phyloP scores from a whole-genome alignment of 64 coral and sea anemone genomes.

The Stichodactyla helianthus region DNA sequence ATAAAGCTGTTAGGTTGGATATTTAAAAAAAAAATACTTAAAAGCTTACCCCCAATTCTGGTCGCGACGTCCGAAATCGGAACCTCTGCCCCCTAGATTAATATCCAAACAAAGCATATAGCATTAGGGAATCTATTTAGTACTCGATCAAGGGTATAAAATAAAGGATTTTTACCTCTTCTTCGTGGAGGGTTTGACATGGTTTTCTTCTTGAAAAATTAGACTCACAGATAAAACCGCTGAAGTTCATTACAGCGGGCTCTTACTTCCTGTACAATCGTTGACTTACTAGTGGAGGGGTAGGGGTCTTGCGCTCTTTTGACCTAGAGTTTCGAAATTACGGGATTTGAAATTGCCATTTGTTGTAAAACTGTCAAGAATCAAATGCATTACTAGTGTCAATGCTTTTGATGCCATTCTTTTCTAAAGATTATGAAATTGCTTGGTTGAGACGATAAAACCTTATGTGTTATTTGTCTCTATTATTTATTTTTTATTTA shows the following conservation, averaged over 20 bases:
- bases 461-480: no score
- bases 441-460: no score
- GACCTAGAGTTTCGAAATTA: no score
- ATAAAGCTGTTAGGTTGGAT: no score
- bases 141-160: background rate
- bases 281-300: background rate
- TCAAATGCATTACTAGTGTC: no score
- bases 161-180: background rate
- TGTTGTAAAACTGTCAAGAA: no score
- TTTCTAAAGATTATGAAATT: no score
- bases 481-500: no score
- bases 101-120: background rate
- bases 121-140: background rate
- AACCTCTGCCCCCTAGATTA: constrained; percentile 12
- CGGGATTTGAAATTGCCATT: no score
- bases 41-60: constrained; percentile 10
- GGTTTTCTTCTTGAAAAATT: background rate
- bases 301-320: background rate
- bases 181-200: constrained; percentile 14
- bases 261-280: background rate
- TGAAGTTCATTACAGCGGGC: background rate
- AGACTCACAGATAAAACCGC: background rate
- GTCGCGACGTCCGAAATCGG: constrained; percentile 10
- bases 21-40: no score
- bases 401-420: no score